A percentile compares a stretch with the other conserved stretches of the same genome.
Evolutionary conservation across 2,888 invertebrate genomes (phyloP).

Genomic region (Danaus chrysippus): DNA sequence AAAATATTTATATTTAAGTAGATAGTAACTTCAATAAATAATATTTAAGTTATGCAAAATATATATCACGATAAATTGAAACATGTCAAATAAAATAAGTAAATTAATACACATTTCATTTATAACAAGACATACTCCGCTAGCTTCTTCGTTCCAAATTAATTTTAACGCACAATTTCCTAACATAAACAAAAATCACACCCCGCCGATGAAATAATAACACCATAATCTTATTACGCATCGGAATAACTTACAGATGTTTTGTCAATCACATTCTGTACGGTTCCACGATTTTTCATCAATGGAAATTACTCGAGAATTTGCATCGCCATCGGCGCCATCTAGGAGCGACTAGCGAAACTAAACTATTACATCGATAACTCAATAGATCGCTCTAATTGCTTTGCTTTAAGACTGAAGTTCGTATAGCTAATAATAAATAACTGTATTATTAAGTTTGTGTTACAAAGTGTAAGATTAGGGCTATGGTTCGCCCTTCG

Average conservation of each 20-base stretch:
- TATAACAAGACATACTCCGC: no score
- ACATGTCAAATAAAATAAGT: no score
- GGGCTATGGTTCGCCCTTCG: slow-evolving; percentile 65
- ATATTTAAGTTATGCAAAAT: no score
- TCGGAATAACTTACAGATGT: slow-evolving; percentile 74
- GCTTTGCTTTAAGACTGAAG: slow-evolving; percentile 29
- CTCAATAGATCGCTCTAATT: slow-evolving; percentile 26
- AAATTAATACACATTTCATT: no score
- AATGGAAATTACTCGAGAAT: slow-evolving; percentile 69
- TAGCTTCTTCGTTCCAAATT: slow-evolving; percentile 11
- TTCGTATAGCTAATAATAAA: slow-evolving; percentile 17
- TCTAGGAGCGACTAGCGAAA: slow-evolving; percentile 59
- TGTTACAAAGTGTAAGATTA: slow-evolving; percentile 58
- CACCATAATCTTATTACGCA: slow-evolving; percentile 74
- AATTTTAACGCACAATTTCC: slow-evolving; percentile 43
- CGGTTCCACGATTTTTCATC: slow-evolving; percentile 71
- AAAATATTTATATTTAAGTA: no score
- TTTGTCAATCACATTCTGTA: slow-evolving; percentile 68
- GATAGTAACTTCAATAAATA: no score
- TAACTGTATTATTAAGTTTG: slow-evolving; percentile 43
- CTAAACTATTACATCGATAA: slow-evolving; percentile 30
- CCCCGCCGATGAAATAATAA: slow-evolving; percentile 70
- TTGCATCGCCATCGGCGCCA: slow-evolving; percentile 74
- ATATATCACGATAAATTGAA: no score
- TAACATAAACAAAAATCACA: slow-evolving; percentile 36